phyloP scores from a whole-genome alignment of 2,113 vertebrate genomes.

The Chrysochloris asiatica region DNA sequence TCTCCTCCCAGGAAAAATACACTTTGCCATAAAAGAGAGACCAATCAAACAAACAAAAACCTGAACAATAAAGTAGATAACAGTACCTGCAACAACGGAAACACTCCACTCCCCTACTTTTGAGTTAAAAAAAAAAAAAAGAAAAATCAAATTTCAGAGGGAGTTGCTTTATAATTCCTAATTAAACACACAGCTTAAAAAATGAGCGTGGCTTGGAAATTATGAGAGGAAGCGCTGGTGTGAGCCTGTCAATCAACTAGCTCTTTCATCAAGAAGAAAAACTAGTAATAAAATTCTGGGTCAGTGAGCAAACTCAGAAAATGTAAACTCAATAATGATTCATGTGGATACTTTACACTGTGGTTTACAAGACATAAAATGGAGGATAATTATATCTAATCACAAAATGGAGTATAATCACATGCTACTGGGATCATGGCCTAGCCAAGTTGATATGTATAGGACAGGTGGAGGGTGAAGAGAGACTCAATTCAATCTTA shows the following conservation, averaged over 20 bases:
- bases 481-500: not conserved
- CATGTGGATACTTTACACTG: not conserved
- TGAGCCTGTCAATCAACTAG: conserved; percentile 4
- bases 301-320: not conserved
- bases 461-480: too few relatives aligned
- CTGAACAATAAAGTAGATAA: conserved; percentile 21
- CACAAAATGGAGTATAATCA: not conserved
- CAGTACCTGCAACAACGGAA: conserved; percentile 59
- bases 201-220: conserved; percentile 51
- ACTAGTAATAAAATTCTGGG: not conserved
- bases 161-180: conserved; percentile 53
- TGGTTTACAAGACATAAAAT: not conserved
- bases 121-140: conserved; percentile 35
- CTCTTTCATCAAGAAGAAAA: not conserved
- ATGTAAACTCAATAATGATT: not conserved
- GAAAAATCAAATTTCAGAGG: conserved; percentile 16
- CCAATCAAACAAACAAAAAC: not conserved
- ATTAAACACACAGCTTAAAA: conserved; percentile 50
- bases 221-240: not conserved
- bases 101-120: not conserved
- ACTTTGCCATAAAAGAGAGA: conserved; percentile 20
- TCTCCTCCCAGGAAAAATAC: conserved; percentile 48
- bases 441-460: not conserved
- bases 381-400: not conserved
- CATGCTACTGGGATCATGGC: not conserved